Evolutionary conservation across 2,888 invertebrate species (phyloP).

Genomic region (Andrena camellia): DNA sequence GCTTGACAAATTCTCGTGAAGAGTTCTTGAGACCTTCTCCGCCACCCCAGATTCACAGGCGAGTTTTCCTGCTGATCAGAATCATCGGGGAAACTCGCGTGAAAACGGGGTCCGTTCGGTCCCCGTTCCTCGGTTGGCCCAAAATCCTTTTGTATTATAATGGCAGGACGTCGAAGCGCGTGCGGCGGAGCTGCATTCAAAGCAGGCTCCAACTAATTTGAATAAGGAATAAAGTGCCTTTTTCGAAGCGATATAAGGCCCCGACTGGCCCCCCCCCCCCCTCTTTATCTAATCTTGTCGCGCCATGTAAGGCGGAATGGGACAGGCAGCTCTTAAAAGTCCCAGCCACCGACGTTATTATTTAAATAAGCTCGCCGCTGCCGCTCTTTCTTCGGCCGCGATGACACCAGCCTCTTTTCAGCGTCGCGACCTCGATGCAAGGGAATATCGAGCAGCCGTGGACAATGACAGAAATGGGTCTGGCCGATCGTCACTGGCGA

Average conservation of each 20-base stretch:
- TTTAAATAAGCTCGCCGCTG: constrained; percentile 74
- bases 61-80: background rate
- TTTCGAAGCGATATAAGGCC: constrained; percentile 77
- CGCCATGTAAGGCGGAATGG: constrained; percentile 78
- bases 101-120: constrained; percentile 9
- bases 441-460: constrained; percentile 33
- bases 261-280: constrained; percentile 52
- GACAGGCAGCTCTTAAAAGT: constrained; percentile 77
- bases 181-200: constrained; percentile 80
- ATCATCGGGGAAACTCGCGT: constrained; percentile 15
- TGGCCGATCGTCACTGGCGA: constrained; percentile 47
- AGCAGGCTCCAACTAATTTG: constrained; percentile 81
- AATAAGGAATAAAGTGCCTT: constrained; percentile 82
- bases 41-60: too few relatives aligned
- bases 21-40: too few relatives aligned
- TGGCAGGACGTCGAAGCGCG: constrained; percentile 73
- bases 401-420: constrained; percentile 46
- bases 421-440: constrained; percentile 31
- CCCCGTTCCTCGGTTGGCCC: constrained; percentile 39
- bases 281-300: constrained; percentile 80
- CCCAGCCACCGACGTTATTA: constrained; percentile 78
- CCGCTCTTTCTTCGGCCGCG: constrained; percentile 25
- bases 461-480: constrained; percentile 44
- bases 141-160: constrained; percentile 83
- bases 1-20: too few relatives aligned